Conservation (phyloP, 2,797 vertebrate genomes). For the Chaunax sp. region DNA sequence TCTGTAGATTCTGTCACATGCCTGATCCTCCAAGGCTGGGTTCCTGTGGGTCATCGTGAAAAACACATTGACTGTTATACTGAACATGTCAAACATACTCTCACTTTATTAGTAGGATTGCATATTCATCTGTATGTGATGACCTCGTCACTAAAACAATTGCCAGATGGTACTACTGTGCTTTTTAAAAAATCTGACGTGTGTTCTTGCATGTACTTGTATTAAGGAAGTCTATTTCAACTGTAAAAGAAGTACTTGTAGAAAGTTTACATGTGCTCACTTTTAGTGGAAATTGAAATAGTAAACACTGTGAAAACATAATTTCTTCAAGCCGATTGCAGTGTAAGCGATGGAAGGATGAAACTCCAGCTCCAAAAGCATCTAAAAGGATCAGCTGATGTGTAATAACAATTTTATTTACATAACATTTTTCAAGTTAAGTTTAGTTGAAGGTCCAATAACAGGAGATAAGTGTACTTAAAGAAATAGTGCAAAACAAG, state of each 20-base stretch:
- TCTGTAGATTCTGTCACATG: slow-evolving; percentile 96
- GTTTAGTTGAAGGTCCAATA: neutral
- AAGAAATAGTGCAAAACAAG: neutral
- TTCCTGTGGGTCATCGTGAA: slow-evolving; percentile 84
- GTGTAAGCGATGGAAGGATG: too few species aligned
- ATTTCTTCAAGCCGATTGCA: too few species aligned
- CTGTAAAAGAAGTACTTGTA: too few species aligned
- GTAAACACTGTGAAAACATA: too few species aligned
- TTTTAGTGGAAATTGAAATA: too few species aligned
- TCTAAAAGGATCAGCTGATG: neutral
- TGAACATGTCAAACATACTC: neutral
- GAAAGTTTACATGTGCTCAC: too few species aligned
- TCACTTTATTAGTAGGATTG: neutral
- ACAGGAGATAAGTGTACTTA: neutral
- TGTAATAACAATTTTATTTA: neutral
- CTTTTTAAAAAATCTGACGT: too few species aligned
- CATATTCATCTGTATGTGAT: neutral
- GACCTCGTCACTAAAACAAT: neutral
- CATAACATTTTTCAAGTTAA: neutral
- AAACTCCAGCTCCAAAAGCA: too few species aligned
- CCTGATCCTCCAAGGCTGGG: slow-evolving; percentile 96
- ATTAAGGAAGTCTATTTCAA: too few species aligned
- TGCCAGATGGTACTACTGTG: too few species aligned
- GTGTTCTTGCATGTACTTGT: neutral
- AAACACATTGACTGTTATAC: neutral